These are phyloP conservation scores for Alosa sapidissima DNA, from an alignment of 2,797 vertebrate species.

Conservation along the genomic window DNA sequence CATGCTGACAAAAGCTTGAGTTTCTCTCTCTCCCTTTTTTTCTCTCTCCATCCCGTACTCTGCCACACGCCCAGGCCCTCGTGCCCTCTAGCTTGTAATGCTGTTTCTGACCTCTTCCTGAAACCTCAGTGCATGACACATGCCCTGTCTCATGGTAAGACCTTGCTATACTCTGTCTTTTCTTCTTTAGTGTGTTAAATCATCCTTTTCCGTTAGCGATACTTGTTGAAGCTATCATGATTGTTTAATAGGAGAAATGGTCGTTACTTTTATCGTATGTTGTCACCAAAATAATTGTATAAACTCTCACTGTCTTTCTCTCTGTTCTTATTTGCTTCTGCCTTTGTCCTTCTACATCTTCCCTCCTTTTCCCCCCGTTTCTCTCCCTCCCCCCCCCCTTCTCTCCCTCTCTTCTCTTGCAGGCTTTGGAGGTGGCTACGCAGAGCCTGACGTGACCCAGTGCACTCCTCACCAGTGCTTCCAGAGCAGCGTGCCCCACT, in stretches of 20 bases:
- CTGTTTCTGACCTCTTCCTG: slow-evolving; percentile 70
- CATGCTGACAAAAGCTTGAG: slow-evolving; percentile 21
- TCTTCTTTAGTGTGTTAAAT: not conserved
- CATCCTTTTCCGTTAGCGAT: not conserved
- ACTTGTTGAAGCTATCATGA: not conserved
- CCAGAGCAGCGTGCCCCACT: slow-evolving; percentile 84
- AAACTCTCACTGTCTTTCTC: not conserved
- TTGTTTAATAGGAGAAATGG: not conserved
- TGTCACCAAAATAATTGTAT: not conserved
- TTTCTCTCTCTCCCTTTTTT: slow-evolving; percentile 33
- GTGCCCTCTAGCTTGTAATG: slow-evolving; percentile 57
- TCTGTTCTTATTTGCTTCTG: not conserved
- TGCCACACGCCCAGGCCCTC: slow-evolving; percentile 33
- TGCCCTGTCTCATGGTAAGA: slow-evolving; percentile 67
- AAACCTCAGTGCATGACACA: slow-evolving; percentile 64
- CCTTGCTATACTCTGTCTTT: not conserved
- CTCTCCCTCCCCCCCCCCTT: not conserved
- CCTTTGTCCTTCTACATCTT: not conserved
- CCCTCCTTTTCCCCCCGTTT: not conserved
- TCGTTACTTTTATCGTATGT: not conserved
- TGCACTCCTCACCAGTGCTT: slow-evolving; percentile 88
- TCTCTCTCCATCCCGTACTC: slow-evolving; percentile 28
- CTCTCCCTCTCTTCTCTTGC: slow-evolving; percentile 25
- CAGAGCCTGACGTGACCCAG: slow-evolving; percentile 86
- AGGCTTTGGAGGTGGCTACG: slow-evolving; percentile 84